Percentiles rank a stretch among this genome's conserved stretches.
These are phyloP conservation scores for Dromococcyx pavoninus DNA, from an alignment of 2,797 vertebrate species.

Conservation along the genomic window DNA sequence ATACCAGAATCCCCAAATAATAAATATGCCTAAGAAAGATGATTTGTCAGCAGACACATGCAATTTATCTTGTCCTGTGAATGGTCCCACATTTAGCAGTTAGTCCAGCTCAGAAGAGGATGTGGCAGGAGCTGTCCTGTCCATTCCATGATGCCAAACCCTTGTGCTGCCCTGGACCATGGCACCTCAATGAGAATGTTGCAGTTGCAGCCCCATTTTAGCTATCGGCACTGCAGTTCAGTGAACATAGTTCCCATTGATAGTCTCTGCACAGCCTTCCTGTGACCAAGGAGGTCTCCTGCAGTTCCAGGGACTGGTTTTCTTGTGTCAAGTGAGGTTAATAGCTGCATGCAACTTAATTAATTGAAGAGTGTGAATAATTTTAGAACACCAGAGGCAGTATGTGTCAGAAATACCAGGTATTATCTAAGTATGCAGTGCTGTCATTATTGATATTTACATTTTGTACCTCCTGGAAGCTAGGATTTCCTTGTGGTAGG, in stretches of 20 bases:
- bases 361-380: neutral
- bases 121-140: neutral
- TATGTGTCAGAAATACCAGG: constrained; percentile 22
- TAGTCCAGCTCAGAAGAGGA: neutral
- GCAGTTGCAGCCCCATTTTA: neutral
- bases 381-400: neutral
- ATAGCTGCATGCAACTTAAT: constrained; percentile 34
- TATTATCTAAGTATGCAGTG: neutral
- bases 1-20: neutral
- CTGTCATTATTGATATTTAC: constrained; percentile 34
- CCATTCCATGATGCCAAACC: neutral
- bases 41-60: neutral
- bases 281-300: neutral
- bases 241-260: neutral
- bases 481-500: neutral
- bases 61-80: accelerated
- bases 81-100: neutral
- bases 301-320: neutral
- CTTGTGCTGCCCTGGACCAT: neutral
- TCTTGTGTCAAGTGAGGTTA: constrained; percentile 54
- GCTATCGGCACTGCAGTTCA: neutral
- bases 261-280: neutral
- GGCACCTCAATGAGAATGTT: neutral
- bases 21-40: neutral
- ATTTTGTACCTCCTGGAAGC: neutral